Percentiles rank a stretch among this genome's conserved stretches.
phyloP scores from a whole-genome alignment of 1,140 invertebrate genomes.

The Papilio polyxenes region DNA sequence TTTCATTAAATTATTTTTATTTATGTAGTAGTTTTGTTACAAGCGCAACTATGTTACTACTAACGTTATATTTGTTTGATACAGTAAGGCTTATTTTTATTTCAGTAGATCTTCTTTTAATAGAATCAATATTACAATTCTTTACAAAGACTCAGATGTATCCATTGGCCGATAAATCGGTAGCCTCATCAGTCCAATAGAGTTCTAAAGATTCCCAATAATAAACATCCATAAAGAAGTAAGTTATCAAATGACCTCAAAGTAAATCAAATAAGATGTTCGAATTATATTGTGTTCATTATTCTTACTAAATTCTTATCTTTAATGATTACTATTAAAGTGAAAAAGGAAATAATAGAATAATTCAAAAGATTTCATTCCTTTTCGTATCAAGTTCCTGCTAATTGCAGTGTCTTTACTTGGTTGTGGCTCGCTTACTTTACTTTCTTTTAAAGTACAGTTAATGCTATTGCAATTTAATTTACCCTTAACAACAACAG shows the following conservation, averaged over 20 bases:
- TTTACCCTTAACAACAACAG: neutral
- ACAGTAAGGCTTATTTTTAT: neutral
- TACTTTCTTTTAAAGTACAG: neutral
- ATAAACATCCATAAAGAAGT: too few relatives aligned
- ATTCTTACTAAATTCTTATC: too few relatives aligned
- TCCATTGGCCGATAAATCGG: too few relatives aligned
- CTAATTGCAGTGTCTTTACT: neutral
- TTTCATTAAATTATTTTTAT: conserved; percentile 10
- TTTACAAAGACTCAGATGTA: too few relatives aligned
- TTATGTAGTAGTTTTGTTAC: neutral
- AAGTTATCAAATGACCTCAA: neutral
- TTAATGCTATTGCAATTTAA: neutral
- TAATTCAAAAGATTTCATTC: neutral
- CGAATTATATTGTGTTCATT: too few relatives aligned
- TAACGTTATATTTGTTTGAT: neutral
- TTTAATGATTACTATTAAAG: neutral
- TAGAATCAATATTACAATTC: too few relatives aligned
- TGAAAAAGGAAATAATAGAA: neutral
- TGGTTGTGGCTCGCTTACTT: neutral
- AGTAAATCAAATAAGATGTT: neutral
- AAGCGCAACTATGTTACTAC: neutral
- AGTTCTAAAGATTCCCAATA: too few relatives aligned
- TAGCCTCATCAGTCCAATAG: too few relatives aligned
- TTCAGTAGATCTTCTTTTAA: too few relatives aligned
- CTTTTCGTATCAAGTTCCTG: neutral